Evolutionary conservation across 2,797 vertebrate species (phyloP), one percentile per base, ranked within the genome.

Genomic region (Prunella strophiata): DNA sequence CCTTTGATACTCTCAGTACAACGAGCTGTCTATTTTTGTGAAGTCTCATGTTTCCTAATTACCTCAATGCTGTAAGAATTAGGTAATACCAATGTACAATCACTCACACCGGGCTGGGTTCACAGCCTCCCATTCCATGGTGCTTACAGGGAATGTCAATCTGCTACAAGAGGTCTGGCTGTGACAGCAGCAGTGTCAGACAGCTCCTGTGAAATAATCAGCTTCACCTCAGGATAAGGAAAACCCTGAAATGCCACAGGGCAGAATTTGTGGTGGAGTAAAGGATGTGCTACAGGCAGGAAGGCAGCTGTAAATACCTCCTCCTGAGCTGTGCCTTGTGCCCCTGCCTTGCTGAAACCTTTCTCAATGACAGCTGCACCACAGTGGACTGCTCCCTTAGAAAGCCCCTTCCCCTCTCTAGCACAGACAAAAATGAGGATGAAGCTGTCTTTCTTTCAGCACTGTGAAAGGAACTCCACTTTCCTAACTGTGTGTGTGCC

Each of bases 41-140:
- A 87, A 94, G 82, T 94, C 94, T 96, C 80, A 54, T 94, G 88
- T 96, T 96, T 96, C 96, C 87, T 96, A 97, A 97, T 97, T 96
- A 95, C 93, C 85, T 96, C 94, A 94, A 96, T 95, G 88, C 87
- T 93, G 38, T 84, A 91, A 80, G 87, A 91, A 96, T 96, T 96
- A 97, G 88, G 88, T 94, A 96, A 93, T 66, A 78, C 43, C 55
- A 16, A n/a, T 77, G 80, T 93, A 88, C 65, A 84, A 70, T 72
- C 88, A 55, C 75, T 94, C 89, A 91, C 85, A 92, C 47, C 1
- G 3, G 72, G 51, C 63, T 79, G 76, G 40, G 83, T 93, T 95
- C 88, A 70, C 47, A 86, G 73, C 50, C 52, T 85, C 52, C 91
- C 76, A 40, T 81, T 91, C 88, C 55, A 25, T 2, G 3, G 67